Evolutionary conservation across 2,113 vertebrate species (phyloP).

Genomic region (Symphodus melops): DNA sequence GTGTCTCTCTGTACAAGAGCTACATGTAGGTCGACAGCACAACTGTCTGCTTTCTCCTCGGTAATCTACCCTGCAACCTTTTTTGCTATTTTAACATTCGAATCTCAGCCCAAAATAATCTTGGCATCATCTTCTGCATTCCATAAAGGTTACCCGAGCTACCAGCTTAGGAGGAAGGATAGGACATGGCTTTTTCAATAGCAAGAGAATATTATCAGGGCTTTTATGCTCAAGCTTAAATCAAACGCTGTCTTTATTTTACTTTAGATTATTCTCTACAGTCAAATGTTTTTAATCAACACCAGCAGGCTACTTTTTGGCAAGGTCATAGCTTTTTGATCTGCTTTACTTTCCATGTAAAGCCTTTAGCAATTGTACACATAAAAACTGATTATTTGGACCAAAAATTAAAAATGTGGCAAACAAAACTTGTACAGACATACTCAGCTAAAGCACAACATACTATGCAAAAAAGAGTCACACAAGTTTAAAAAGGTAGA

Average conservation of each 20-base stretch:
- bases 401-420: background rate
- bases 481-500: background rate
- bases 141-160: conserved; percentile 72
- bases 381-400: background rate
- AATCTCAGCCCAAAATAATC: conserved; percentile 77
- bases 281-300: conserved; percentile 28
- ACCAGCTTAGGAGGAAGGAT: conserved; percentile 51
- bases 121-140: conserved; percentile 76
- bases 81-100: conserved; percentile 82
- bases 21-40: conserved; percentile 63
- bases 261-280: background rate
- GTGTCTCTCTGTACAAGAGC: conserved; percentile 49
- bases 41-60: conserved; percentile 61
- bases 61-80: conserved; percentile 76
- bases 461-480: background rate
- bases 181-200: conserved; percentile 51
- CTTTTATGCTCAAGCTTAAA: conserved; percentile 20
- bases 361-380: background rate
- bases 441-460: background rate
- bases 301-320: background rate
- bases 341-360: background rate
- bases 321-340: conserved; percentile 10
- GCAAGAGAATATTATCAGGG: conserved; percentile 46
- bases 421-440: background rate
- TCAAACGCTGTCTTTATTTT: conserved; percentile 10